Percentiles rank a stretch among this genome's conserved stretches.
These are phyloP conservation scores for Dendropsophus ebraccatus DNA, from an alignment of 2,113 vertebrate genomes.

Conservation along the genomic window DNA sequence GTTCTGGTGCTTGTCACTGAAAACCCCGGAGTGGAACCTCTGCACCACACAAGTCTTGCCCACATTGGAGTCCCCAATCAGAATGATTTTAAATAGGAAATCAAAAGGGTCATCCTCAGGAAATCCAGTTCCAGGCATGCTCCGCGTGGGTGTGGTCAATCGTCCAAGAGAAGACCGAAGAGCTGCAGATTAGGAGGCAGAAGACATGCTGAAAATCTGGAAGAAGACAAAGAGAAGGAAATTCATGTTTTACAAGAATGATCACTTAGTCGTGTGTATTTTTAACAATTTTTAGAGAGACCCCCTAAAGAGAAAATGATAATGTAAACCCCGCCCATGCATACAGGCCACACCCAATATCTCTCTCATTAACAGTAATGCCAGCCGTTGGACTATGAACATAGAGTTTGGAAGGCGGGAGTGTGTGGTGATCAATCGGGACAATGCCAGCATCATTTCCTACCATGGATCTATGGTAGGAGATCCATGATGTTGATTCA, in stretches of 20 bases:
- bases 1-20: constrained; percentile 87
- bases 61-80: constrained; percentile 93
- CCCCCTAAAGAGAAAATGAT: too few relatives aligned
- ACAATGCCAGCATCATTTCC: too few relatives aligned
- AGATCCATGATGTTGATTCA: too few relatives aligned
- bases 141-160: background rate
- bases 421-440: too few relatives aligned
- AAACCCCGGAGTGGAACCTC: constrained; percentile 88
- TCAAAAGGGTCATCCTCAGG: constrained; percentile 84
- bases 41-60: constrained; percentile 96
- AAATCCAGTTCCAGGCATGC: constrained; percentile 77
- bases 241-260: background rate
- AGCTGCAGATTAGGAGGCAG: background rate
- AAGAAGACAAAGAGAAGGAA: background rate
- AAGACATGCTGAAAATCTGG: background rate
- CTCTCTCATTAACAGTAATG: too few relatives aligned
- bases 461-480: too few relatives aligned
- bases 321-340: too few relatives aligned
- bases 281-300: background rate
- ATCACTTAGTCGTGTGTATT: background rate
- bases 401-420: too few relatives aligned
- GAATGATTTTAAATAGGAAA: constrained; percentile 94
- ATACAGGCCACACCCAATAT: too few relatives aligned
- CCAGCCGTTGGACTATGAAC: too few relatives aligned
- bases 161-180: background rate